Evolutionary conservation across 2,113 vertebrate species (phyloP), one percentile per base, ranked within the genome.

Genomic region (Steatornis caripensis): DNA sequence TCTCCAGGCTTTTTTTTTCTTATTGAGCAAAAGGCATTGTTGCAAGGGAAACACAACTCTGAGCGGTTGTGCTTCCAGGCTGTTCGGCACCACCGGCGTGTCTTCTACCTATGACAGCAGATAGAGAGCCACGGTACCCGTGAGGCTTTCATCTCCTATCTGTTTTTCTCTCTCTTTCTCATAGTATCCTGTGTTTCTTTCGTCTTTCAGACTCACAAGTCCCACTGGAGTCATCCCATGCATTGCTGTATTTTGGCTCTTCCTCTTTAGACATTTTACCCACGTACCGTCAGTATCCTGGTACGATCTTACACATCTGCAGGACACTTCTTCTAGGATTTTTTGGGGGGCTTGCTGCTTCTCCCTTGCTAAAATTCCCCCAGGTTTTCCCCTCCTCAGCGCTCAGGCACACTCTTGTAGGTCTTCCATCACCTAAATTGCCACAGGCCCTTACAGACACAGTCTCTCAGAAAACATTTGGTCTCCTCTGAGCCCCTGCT

Each of bases 61-160:
- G 68, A 89, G 90, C 88, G 84, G 90, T 77, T 94, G 92, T 74
- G 74, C 64, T 91, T 89, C 55, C 88, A 93, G 82, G 84, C 85
- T 87, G 82, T 77, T 89, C 62, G 0, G 71, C 48, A 55, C 72
- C 71, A 45, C 53, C 5, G 1, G 32, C 0, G 0, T 24, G 43
- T 43, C 60, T 78, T 62, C 64, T 77, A n/a, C 93, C 85, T 53
- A 1, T 3, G 60, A n/a, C 43, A 95, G 88, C 90, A 93, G 91
- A 95, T 87, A 75, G 91, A 84, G 37, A 58, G 62, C 43, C 55
- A 29, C 4, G 13, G 49, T 62, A 84, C 90, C 82, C 87, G 81
- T 19, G 88, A 95, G 69, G 41, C 3, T 8, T 43, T 74, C 19
- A 6, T 57, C 49, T 77, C 64, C 68, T 93, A 0, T 37, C 68